Percentiles rank a stretch among this genome's conserved stretches.
These are phyloP conservation scores for Amyelois transitella DNA, from an alignment of 1,140 invertebrate genomes.

Conservation along the genomic window DNA sequence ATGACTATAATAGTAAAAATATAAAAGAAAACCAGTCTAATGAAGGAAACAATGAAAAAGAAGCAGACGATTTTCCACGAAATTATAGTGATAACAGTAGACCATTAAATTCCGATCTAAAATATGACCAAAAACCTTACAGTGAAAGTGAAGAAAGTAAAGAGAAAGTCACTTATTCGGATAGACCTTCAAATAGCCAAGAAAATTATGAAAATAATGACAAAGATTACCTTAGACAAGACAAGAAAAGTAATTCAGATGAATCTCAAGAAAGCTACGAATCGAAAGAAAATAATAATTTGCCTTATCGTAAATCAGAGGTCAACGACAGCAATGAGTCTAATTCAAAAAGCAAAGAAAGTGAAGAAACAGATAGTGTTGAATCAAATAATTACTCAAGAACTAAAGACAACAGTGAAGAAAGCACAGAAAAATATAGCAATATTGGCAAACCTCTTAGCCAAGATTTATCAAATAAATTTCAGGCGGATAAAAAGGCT, in stretches of 20 bases:
- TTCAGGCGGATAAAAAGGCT: neutral
- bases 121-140: neutral
- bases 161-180: neutral
- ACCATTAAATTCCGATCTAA: neutral
- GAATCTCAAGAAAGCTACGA: neutral
- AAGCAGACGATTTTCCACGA: neutral
- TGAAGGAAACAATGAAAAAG: conserved; percentile 13
- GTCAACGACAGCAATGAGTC: neutral
- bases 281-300: neutral
- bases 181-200: neutral
- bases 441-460: neutral
- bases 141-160: neutral
- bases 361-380: neutral
- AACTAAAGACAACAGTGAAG: conserved; percentile 5
- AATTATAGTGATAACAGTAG: neutral
- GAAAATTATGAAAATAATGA: neutral
- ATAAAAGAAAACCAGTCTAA: neutral
- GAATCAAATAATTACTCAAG: conserved; percentile 1
- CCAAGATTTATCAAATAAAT: neutral
- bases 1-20: neutral
- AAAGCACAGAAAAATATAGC: conserved; percentile 9
- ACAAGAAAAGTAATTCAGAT: neutral
- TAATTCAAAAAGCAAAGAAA: neutral
- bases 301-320: neutral
- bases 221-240: neutral